Conservation (phyloP, 92 coral and sea anemone species). For the Porites cylindrica region DNA sequence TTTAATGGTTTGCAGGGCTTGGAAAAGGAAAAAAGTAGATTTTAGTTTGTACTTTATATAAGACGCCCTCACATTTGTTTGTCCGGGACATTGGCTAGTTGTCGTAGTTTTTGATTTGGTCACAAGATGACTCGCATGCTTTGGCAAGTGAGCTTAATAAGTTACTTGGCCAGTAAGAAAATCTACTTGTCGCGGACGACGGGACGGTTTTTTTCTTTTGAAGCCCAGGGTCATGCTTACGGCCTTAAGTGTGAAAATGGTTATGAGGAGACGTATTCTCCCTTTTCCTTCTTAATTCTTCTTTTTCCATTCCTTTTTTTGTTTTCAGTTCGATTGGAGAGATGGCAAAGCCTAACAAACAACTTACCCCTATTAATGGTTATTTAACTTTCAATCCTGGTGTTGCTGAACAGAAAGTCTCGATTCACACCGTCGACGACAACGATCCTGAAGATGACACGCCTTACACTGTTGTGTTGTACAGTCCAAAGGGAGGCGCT, state of each 20-base stretch:
- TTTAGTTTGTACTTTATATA: no score
- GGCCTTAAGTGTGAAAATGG: no score
- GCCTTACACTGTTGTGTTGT: constrained; percentile 69
- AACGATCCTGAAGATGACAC: constrained; percentile 75
- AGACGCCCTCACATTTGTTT: not conserved
- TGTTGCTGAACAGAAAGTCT: constrained; percentile 49
- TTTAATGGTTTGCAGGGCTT: not conserved
- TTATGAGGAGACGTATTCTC: not conserved
- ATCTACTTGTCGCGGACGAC: no score
- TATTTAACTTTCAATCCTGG: constrained; percentile 72
- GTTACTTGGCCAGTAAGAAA: no score
- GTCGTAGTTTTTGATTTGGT: not conserved
- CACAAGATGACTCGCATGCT: no score
- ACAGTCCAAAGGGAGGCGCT: constrained; percentile 92
- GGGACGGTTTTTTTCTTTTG: no score
- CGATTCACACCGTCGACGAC: constrained; percentile 77
- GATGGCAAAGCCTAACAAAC: constrained; percentile 62
- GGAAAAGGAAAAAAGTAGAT: no score
- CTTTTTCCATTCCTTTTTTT: not conserved
- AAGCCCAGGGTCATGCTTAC: no score
- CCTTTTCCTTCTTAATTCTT: not conserved
- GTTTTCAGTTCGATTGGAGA: constrained; percentile 62
- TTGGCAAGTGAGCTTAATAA: no score
- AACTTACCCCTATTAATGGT: constrained; percentile 85
- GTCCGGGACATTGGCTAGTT: not conserved